Evolutionary conservation across 2,888 invertebrate genomes (phyloP).

Genomic region (Notodonta ziczac): DNA sequence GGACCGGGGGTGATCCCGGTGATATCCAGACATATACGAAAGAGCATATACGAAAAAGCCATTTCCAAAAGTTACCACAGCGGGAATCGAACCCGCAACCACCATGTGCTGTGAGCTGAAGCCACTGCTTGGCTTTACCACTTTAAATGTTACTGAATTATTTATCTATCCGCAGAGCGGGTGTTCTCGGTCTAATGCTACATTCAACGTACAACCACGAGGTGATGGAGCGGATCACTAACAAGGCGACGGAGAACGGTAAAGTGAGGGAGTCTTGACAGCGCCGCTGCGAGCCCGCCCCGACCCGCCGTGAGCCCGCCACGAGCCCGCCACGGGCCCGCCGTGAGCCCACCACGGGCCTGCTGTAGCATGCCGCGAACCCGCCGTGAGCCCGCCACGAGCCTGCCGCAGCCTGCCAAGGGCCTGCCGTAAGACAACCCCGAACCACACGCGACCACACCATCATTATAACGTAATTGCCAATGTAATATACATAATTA

Average conservation of each 20-base stretch:
- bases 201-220: constrained; percentile 98
- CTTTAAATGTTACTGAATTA: too few species aligned
- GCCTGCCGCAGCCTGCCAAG: too few species aligned
- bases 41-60: too few species aligned
- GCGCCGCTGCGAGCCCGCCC: constrained; percentile 7
- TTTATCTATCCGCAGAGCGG: constrained; percentile 86
- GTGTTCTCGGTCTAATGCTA: constrained; percentile 96
- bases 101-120: too few species aligned
- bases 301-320: constrained; percentile 3
- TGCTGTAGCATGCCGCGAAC: too few species aligned
- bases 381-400: background rate
- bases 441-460: constrained; percentile 2
- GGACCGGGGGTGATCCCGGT: too few species aligned
- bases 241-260: constrained; percentile 70
- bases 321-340: background rate
- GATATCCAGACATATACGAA: too few species aligned
- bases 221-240: constrained; percentile 88
- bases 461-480: constrained; percentile 10
- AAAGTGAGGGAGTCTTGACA: constrained; percentile 74
- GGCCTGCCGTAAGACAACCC: constrained; percentile 4
- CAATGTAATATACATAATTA: constrained; percentile 23
- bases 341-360: too few species aligned
- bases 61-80: too few species aligned
- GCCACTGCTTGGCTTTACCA: too few species aligned
- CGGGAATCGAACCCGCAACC: too few species aligned